Percentiles rank a stretch among this genome's conserved stretches.
These are phyloP conservation scores for Catagonus wagneri DNA, from an alignment of 2,113 vertebrate species.

Conservation along the genomic window DNA sequence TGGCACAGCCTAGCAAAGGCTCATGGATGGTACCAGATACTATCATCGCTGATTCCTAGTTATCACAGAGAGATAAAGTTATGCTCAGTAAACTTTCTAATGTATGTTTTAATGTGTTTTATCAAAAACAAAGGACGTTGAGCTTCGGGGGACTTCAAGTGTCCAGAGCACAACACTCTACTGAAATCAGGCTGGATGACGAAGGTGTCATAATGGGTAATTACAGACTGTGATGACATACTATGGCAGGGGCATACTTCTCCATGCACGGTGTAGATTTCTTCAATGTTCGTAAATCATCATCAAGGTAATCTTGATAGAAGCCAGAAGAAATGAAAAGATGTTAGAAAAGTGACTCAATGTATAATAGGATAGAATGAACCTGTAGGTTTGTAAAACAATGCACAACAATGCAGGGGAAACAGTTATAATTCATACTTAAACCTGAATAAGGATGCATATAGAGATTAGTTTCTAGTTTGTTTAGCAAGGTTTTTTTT, in stretches of 20 bases:
- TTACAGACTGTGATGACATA: not conserved
- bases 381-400: not conserved
- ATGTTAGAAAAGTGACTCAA: not conserved
- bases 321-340: not conserved
- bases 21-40: not conserved
- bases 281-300: conserved; percentile 16
- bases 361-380: not conserved
- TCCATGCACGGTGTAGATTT: not conserved
- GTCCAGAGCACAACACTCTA: not conserved
- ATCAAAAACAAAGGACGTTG: not conserved
- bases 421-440: not conserved
- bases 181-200: not conserved
- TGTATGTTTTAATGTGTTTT: not conserved
- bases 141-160: not conserved
- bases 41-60: not conserved
- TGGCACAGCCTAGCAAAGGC: not conserved
- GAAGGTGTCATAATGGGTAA: conserved; percentile 31
- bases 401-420: not conserved
- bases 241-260: not conserved
- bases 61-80: not conserved
- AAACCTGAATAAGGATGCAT: not conserved
- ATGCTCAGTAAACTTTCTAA: not conserved
- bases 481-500: not conserved
- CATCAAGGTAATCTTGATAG: conserved; percentile 5
- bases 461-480: not conserved